Conservation (phyloP, 2,113 vertebrate species). For the Brachyhypopomus occidentalis region DNA sequence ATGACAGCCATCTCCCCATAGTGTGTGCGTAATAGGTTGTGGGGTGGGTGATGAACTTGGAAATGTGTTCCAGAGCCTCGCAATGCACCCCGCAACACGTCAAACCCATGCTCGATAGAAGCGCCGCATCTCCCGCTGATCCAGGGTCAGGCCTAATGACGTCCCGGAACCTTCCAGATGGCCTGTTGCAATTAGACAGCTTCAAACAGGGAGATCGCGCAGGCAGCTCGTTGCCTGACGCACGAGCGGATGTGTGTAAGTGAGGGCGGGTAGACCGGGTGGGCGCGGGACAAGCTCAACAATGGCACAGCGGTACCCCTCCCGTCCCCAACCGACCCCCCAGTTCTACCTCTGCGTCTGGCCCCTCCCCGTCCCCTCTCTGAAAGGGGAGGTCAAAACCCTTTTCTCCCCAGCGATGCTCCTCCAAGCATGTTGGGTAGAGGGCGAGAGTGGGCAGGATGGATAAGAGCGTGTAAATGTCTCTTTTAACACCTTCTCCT, state of each 20-base stretch:
- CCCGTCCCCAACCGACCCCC: not conserved
- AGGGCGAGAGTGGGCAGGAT: not conserved
- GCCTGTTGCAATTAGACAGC: not conserved
- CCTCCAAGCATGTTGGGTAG: not conserved
- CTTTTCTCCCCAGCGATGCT: not conserved
- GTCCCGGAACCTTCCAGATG: not conserved
- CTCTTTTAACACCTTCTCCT: too few species aligned
- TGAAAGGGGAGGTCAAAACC: too few species aligned
- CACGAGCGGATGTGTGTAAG: not conserved
- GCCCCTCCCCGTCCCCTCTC: not conserved
- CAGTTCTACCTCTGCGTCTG: not conserved
- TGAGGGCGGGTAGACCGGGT: too few species aligned
- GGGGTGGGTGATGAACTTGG: conserved; percentile 10
- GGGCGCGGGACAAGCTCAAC: too few species aligned
- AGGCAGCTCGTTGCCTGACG: not conserved
- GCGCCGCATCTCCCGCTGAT: not conserved
- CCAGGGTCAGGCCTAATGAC: not conserved
- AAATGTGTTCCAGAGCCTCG: conserved; percentile 28
- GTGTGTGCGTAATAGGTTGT: too few species aligned
- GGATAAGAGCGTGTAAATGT: too few species aligned
- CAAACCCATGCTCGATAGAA: conserved; percentile 12
- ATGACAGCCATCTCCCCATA: not conserved
- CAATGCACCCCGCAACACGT: not conserved
- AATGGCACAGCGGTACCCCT: conserved; percentile 17
- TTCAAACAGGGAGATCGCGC: not conserved